Evolutionary conservation across 2,888 invertebrate genomes (phyloP).

Genomic region (Drosophila paramelanica): DNA sequence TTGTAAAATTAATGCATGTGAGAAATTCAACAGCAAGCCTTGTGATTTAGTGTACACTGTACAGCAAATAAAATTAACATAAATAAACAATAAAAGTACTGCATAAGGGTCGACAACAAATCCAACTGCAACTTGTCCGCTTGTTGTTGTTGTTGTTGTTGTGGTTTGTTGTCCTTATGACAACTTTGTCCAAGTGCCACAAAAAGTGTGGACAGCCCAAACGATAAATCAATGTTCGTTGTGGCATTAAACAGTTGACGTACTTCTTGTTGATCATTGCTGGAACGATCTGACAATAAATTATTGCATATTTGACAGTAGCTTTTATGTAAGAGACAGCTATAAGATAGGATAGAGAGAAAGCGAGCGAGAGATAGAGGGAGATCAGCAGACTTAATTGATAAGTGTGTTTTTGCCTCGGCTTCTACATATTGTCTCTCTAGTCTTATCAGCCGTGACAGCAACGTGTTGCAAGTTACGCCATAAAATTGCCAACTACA

Average conservation of each 20-base stretch:
- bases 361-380: not conserved
- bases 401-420: slow-evolving; percentile 34
- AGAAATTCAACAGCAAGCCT: slow-evolving; percentile 24
- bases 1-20: slow-evolving; percentile 43
- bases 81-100: slow-evolving; percentile 75
- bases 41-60: slow-evolving; percentile 32
- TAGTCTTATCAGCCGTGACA: slow-evolving; percentile 70
- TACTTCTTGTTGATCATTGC: slow-evolving; percentile 56
- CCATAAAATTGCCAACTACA: slow-evolving; percentile 72
- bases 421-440: slow-evolving; percentile 4
- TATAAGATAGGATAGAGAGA: not conserved
- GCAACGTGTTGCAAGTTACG: slow-evolving; percentile 61
- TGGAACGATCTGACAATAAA: slow-evolving; percentile 73
- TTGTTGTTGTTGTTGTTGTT: slow-evolving; percentile 18
- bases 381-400: slow-evolving; percentile 37
- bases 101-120: slow-evolving; percentile 59
- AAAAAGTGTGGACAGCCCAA: slow-evolving; percentile 70
- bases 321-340: slow-evolving; percentile 36
- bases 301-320: slow-evolving; percentile 76
- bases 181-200: slow-evolving; percentile 70
- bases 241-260: slow-evolving; percentile 56
- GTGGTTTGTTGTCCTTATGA: slow-evolving; percentile 68
- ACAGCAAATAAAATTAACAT: slow-evolving; percentile 61
- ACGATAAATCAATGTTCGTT: slow-evolving; percentile 71
- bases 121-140: slow-evolving; percentile 25